phyloP scores from a whole-genome alignment of 1,140 invertebrate species.

The Leptinotarsa texana region DNA sequence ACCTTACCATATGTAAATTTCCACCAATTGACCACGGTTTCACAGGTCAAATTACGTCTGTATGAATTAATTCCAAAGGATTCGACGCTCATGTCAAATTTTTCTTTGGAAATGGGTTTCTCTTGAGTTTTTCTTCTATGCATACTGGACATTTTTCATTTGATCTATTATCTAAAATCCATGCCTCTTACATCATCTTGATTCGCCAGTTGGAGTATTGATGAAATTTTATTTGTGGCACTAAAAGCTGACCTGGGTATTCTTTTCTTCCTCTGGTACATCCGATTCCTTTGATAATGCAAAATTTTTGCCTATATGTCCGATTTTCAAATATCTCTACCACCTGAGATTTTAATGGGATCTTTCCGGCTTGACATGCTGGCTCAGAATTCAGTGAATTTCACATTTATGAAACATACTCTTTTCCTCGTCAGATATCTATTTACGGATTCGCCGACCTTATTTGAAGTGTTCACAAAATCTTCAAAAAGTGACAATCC shows the following conservation, averaged over 20 bases:
- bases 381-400: too few species aligned
- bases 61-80: not conserved
- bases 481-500: too few species aligned
- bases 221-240: not conserved
- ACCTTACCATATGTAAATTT: not conserved
- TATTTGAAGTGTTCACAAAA: not conserved
- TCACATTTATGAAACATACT: too few species aligned
- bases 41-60: not conserved
- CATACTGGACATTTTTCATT: not conserved
- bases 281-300: not conserved
- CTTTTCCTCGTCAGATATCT: too few species aligned
- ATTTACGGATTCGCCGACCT: too few species aligned
- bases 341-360: not conserved
- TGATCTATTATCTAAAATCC: not conserved
- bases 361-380: not conserved
- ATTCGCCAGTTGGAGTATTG: not conserved
- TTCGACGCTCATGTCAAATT: not conserved
- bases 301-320: not conserved
- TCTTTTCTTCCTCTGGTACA: not conserved
- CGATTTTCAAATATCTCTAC: not conserved
- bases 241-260: not conserved
- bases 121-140: not conserved
- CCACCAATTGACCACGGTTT: not conserved
- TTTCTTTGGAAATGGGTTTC: slow-evolving; percentile 4
- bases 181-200: not conserved